Conservation (phyloP, 2,888 invertebrate genomes). For the Drosophila anomelani region DNA sequence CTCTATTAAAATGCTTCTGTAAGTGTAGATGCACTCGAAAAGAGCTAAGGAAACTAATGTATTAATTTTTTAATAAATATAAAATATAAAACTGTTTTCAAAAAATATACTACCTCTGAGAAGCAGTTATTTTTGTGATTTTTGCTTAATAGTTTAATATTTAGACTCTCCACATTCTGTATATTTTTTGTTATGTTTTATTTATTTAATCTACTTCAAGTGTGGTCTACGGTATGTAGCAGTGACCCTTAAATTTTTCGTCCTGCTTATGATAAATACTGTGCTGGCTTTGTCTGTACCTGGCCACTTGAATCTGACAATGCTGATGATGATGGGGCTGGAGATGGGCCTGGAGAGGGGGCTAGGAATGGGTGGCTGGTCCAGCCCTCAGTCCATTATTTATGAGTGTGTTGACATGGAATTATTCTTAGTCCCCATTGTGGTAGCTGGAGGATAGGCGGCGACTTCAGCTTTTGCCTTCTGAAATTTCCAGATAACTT, state of each 20-base stretch:
- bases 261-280: conserved; percentile 73
- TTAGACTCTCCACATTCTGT: not conserved
- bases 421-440: conserved; percentile 79
- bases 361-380: conserved; percentile 24
- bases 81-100: too few relatives aligned
- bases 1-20: conserved; percentile 64
- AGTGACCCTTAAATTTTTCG: conserved; percentile 12
- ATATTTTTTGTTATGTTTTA: not conserved
- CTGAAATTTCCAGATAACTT: conserved; percentile 70
- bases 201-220: not conserved
- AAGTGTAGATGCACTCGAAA: conserved; percentile 58
- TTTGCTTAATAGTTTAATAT: not conserved
- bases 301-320: conserved; percentile 58
- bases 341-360: not conserved
- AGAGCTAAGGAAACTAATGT: not conserved
- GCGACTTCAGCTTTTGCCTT: conserved; percentile 20
- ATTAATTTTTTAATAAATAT: too few relatives aligned
- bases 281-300: conserved; percentile 60
- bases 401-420: conserved; percentile 82
- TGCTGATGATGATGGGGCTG: conserved; percentile 56
- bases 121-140: too few relatives aligned
- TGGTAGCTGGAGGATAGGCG: conserved; percentile 16
- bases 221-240: conserved; percentile 16
- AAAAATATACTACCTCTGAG: not conserved
- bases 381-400: conserved; percentile 76